phyloP scores from a whole-genome alignment of 2,888 invertebrate species.

The Deilephila elpenor region DNA sequence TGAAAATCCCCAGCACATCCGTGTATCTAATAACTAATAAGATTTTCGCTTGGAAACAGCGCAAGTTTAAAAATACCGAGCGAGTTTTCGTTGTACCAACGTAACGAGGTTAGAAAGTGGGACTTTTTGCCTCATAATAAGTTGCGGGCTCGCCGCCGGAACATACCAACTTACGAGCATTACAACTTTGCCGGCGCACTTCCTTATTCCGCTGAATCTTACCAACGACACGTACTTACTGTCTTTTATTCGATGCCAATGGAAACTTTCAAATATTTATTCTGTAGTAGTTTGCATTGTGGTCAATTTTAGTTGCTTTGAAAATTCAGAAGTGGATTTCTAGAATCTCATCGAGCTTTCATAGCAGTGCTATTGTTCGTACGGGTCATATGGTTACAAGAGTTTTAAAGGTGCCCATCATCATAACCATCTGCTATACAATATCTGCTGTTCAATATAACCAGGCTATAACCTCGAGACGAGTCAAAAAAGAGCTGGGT shows the following conservation, averaged over 20 bases:
- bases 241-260: not conserved
- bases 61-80: conserved; percentile 27
- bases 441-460: no score
- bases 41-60: not conserved
- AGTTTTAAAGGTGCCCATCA: no score
- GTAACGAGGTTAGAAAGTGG: conserved; percentile 44
- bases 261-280: not conserved
- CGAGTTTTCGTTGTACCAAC: conserved; percentile 38
- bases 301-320: not conserved
- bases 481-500: no score
- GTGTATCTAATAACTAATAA: not conserved
- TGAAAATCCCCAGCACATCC: not conserved
- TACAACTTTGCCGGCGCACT: conserved; percentile 42
- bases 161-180: conserved; percentile 45
- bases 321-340: not conserved
- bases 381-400: no score
- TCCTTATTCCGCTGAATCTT: conserved; percentile 41
- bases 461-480: no score
- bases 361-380: no score
- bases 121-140: conserved; percentile 51
- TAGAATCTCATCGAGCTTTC: not conserved
- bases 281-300: not conserved
- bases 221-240: conserved; percentile 9
- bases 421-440: no score
- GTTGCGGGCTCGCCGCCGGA: conserved; percentile 45